phyloP scores from a whole-genome alignment of 2,797 vertebrate species.

The Trachurus trachurus region DNA sequence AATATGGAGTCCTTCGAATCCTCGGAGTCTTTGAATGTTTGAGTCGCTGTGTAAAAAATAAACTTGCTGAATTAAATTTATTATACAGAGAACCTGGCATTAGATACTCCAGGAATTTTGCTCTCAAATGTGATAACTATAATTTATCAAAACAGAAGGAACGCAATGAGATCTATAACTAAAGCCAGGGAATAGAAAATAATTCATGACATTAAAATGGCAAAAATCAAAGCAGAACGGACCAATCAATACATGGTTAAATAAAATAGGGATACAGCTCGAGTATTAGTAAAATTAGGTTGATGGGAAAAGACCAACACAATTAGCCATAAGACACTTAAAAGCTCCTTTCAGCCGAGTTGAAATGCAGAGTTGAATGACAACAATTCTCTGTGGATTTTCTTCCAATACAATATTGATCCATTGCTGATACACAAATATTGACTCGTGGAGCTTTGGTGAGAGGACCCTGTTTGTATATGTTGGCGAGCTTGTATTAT shows the following conservation, averaged over 20 bases:
- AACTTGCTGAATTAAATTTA: conserved; percentile 15
- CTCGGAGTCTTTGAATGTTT: conserved; percentile 23
- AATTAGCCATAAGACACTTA: background rate
- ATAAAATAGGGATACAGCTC: background rate
- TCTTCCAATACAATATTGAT: background rate
- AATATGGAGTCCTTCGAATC: conserved; percentile 15
- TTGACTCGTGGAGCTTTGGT: background rate
- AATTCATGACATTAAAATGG: background rate
- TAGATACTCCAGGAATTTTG: conserved; percentile 12
- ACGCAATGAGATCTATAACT: background rate
- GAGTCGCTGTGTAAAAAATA: conserved; percentile 6
- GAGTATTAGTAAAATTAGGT: background rate
- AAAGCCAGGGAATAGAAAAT: background rate
- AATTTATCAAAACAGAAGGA: conserved; percentile 12
- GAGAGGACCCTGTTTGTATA: background rate
- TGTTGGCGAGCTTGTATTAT: background rate
- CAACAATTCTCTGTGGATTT: background rate
- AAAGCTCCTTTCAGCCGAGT: background rate
- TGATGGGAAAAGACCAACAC: background rate
- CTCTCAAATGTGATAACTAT: background rate
- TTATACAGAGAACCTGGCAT: conserved; percentile 13
- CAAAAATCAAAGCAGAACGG: background rate
- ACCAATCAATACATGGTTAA: background rate
- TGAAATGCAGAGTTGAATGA: background rate
- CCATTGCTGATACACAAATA: background rate